These are phyloP conservation scores for Sarcophaga caerulescens DNA, from an alignment of 2,888 invertebrate species.

Conservation along the genomic window DNA sequence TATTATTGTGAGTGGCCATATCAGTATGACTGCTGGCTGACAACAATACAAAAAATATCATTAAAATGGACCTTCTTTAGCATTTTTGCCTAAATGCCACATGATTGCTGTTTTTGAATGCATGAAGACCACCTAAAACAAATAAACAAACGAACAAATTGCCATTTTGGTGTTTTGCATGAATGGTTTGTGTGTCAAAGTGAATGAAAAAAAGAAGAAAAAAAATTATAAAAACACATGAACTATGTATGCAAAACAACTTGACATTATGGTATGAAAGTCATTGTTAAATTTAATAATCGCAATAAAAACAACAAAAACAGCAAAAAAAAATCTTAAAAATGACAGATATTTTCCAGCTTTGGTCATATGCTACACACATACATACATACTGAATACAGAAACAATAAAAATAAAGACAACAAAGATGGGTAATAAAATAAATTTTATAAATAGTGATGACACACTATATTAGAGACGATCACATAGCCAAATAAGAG, in stretches of 20 bases:
- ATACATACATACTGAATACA: neutral
- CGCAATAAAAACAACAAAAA: neutral
- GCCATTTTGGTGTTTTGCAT: slow-evolving; percentile 53
- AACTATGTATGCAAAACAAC: slow-evolving; percentile 33
- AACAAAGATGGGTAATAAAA: slow-evolving; percentile 3
- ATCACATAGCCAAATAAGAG: neutral
- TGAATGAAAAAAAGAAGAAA: neutral
- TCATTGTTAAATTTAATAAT: slow-evolving; percentile 58
- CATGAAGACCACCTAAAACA: slow-evolving; percentile 32
- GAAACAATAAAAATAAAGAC: too few species aligned
- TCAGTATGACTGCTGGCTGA: slow-evolving; percentile 41
- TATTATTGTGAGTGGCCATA: slow-evolving; percentile 5
- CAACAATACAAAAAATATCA: slow-evolving; percentile 40
- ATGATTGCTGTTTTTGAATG: slow-evolving; percentile 46
- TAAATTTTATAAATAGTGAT: slow-evolving; percentile 54
- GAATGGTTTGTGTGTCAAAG: slow-evolving; percentile 60
- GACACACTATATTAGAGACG: slow-evolving; percentile 39
- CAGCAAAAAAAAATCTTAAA: neutral
- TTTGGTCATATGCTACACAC: slow-evolving; percentile 4
- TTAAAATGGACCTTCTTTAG: slow-evolving; percentile 51
- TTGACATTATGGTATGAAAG: slow-evolving; percentile 64
- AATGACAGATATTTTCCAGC: slow-evolving; percentile 20
- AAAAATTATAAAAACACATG: slow-evolving; percentile 26
- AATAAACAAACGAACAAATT: slow-evolving; percentile 46
- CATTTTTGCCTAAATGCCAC: slow-evolving; percentile 8